These are phyloP conservation scores for Trilocha varians DNA, from an alignment of 2,888 invertebrate species.

Conservation along the genomic window DNA sequence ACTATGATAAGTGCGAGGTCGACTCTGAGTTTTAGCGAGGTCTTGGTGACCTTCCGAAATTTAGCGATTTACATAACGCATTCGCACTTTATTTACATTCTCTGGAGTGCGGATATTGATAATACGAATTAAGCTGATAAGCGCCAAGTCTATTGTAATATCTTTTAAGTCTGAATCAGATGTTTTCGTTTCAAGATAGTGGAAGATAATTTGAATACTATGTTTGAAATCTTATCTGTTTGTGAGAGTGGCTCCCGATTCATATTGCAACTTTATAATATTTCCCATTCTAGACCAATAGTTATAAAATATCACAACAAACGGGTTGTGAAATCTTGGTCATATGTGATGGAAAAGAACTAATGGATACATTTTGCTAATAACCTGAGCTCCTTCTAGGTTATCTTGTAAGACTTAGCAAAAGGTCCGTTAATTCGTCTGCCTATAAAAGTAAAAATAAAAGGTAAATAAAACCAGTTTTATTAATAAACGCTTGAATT, in stretches of 20 bases:
- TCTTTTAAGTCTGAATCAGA: not conserved
- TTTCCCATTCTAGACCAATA: too few species aligned
- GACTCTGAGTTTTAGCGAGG: conserved; percentile 56
- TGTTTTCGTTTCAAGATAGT: not conserved
- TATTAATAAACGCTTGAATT: not conserved
- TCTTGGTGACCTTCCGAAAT: conserved; percentile 58
- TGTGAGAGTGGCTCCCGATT: too few species aligned
- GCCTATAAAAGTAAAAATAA: too few species aligned
- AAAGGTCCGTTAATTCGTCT: too few species aligned
- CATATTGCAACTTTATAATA: too few species aligned
- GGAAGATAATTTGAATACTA: not conserved
- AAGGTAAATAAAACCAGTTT: not conserved
- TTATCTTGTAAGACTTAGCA: too few species aligned
- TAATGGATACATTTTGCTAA: too few species aligned
- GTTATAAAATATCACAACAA: too few species aligned
- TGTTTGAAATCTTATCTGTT: too few species aligned
- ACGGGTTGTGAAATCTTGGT: too few species aligned
- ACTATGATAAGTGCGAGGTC: conserved; percentile 60
- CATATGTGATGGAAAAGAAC: too few species aligned
- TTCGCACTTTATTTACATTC: conserved; percentile 30
- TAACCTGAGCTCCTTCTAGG: too few species aligned
- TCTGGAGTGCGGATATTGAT: conserved; percentile 34
- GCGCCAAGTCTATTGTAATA: conserved; percentile 10
- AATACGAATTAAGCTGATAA: conserved; percentile 32
- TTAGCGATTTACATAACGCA: conserved; percentile 62